phyloP scores from a whole-genome alignment of 2,888 invertebrate genomes.

The Epicampocera succincta region DNA sequence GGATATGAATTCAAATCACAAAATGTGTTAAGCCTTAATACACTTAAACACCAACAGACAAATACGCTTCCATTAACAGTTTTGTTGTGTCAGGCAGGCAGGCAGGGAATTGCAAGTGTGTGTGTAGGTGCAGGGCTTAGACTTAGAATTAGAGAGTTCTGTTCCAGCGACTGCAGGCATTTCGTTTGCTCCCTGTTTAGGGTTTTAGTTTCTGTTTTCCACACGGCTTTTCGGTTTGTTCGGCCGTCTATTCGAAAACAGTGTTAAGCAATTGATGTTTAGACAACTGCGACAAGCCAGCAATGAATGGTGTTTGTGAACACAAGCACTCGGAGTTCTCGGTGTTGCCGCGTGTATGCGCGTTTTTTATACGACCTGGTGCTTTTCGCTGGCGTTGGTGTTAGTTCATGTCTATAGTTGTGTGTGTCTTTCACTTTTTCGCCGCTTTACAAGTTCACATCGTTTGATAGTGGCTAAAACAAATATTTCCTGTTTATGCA shows the following conservation, averaged over 20 bases:
- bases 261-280: constrained; percentile 49
- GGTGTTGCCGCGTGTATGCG: constrained; percentile 19
- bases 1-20: constrained; percentile 62
- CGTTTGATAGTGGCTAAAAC: constrained; percentile 38
- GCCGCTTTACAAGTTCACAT: constrained; percentile 44
- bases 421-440: constrained; percentile 26
- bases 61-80: constrained; percentile 9
- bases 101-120: background rate
- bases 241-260: constrained; percentile 25
- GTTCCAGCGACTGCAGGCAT: constrained; percentile 23
- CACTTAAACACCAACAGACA: constrained; percentile 27
- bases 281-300: constrained; percentile 21
- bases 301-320: constrained; percentile 39
- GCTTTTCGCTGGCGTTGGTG: constrained; percentile 12
- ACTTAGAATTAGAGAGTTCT: constrained; percentile 8
- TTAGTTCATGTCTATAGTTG: constrained; percentile 17
- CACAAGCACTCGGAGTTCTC: constrained; percentile 20
- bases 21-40: constrained; percentile 48
- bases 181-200: constrained; percentile 15
- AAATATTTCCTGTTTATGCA: constrained; percentile 61
- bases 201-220: constrained; percentile 11
- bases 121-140: background rate
- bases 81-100: background rate
- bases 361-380: background rate
- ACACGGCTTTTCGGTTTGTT: background rate